Evolutionary conservation across 2,888 invertebrate species (phyloP).

Genomic region (Parnassius glacialis): DNA sequence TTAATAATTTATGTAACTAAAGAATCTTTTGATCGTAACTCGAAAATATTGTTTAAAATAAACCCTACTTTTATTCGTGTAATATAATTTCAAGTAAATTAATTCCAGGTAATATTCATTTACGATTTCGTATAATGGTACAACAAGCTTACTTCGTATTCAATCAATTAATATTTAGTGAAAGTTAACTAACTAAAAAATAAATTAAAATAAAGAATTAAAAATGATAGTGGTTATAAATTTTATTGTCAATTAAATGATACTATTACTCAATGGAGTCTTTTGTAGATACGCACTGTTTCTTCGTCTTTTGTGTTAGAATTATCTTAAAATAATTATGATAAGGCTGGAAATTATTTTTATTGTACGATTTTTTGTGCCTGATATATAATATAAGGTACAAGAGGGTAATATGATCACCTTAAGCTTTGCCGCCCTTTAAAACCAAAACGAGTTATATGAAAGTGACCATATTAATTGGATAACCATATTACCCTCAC

Average conservation of each 20-base stretch:
- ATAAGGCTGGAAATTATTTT: constrained; percentile 29
- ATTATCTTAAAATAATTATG: constrained; percentile 21
- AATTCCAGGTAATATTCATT: too few relatives aligned
- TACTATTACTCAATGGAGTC: background rate
- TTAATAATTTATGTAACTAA: background rate
- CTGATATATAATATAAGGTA: background rate
- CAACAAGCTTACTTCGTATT: constrained; percentile 27
- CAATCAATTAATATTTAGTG: constrained; percentile 22
- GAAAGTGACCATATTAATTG: too few relatives aligned
- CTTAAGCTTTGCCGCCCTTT: too few relatives aligned
- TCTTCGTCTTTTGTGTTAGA: background rate
- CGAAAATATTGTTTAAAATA: too few relatives aligned
- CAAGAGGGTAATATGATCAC: too few relatives aligned
- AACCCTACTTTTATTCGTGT: too few relatives aligned
- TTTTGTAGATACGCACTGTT: constrained; percentile 7
- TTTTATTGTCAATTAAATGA: constrained; percentile 27
- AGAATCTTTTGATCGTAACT: too few relatives aligned
- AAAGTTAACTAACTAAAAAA: constrained; percentile 6
- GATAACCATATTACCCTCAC: too few relatives aligned
- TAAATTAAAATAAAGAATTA: constrained; percentile 8
- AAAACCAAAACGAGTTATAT: too few relatives aligned
- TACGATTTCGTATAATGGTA: background rate
- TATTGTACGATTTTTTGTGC: background rate
- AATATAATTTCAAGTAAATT: too few relatives aligned
- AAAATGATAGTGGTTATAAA: constrained; percentile 17